Evolutionary conservation across 2,888 invertebrate genomes (phyloP).

Genomic region (Diaphora mendica): DNA sequence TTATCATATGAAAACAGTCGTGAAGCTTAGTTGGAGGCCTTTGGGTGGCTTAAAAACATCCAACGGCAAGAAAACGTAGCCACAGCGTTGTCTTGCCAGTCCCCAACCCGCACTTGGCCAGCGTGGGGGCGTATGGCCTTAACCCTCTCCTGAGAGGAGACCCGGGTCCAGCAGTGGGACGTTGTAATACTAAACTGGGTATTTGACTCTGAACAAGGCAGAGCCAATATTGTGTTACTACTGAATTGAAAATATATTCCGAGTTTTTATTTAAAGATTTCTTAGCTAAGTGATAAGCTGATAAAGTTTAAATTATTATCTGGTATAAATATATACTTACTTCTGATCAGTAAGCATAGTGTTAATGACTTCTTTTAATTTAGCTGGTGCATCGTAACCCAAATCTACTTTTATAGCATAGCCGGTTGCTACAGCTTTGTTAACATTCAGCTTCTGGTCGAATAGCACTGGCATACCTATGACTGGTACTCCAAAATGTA

Average conservation of each 20-base stretch:
- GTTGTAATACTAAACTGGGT: too few relatives aligned
- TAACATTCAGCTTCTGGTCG: constrained; percentile 69
- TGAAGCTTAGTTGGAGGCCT: too few relatives aligned
- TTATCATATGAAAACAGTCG: too few relatives aligned
- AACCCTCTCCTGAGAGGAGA: too few relatives aligned
- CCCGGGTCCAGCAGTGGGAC: too few relatives aligned
- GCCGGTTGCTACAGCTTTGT: constrained; percentile 62
- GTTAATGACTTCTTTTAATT: constrained; percentile 58
- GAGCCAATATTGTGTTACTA: too few relatives aligned
- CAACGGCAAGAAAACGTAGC: too few relatives aligned
- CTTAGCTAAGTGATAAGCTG: neutral
- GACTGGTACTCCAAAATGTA: constrained; percentile 65
- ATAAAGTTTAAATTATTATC: neutral
- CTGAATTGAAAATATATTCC: neutral
- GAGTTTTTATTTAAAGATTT: neutral
- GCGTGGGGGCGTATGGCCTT: too few relatives aligned
- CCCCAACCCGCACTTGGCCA: too few relatives aligned
- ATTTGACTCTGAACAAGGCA: too few relatives aligned
- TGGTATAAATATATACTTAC: constrained; percentile 23
- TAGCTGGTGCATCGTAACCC: constrained; percentile 50
- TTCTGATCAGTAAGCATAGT: constrained; percentile 48
- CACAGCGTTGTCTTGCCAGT: too few relatives aligned
- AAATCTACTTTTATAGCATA: constrained; percentile 60
- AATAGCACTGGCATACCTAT: constrained; percentile 65
- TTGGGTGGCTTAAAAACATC: too few relatives aligned